phyloP scores from a whole-genome alignment of 2,797 vertebrate genomes.

The Sebastes reedi region DNA sequence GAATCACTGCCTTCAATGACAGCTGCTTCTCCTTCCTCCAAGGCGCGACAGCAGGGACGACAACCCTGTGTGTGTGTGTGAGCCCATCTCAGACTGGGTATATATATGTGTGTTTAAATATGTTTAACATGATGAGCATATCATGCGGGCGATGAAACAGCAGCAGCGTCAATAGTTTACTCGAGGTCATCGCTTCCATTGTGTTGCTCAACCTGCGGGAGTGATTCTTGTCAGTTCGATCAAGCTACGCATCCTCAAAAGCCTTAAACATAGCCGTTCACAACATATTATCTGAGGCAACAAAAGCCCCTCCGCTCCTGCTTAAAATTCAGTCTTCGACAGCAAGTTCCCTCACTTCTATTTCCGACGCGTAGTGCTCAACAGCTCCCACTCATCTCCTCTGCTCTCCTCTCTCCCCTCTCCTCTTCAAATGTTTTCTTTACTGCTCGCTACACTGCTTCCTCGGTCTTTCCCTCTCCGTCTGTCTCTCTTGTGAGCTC shows the following conservation, averaged over 20 bases:
- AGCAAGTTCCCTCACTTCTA: conserved; percentile 49
- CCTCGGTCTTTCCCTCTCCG: conserved; percentile 26
- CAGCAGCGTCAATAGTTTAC: not conserved
- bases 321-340: conserved; percentile 59
- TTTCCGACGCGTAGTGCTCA: conserved; percentile 36
- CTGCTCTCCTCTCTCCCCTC: conserved; percentile 35
- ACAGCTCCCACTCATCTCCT: conserved; percentile 59
- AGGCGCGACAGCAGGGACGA: not conserved
- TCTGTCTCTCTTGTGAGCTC: conserved; percentile 61
- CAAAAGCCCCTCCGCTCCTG: conserved; percentile 15
- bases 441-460: conserved; percentile 29
- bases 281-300: conserved; percentile 19
- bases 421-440: conserved; percentile 62
- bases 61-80: not conserved
- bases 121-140: not conserved
- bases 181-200: not conserved
- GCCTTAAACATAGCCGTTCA: conserved; percentile 17
- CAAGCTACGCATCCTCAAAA: not conserved
- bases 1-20: conserved; percentile 45
- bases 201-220: not conserved
- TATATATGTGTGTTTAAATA: not conserved
- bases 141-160: not conserved
- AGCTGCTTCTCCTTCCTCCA: conserved; percentile 38
- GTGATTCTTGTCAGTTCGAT: not conserved
- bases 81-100: not conserved